Percentiles rank a stretch among this genome's conserved stretches.
phyloP scores from a whole-genome alignment of 2,888 invertebrate genomes.

The Parnassius mnemosyne region DNA sequence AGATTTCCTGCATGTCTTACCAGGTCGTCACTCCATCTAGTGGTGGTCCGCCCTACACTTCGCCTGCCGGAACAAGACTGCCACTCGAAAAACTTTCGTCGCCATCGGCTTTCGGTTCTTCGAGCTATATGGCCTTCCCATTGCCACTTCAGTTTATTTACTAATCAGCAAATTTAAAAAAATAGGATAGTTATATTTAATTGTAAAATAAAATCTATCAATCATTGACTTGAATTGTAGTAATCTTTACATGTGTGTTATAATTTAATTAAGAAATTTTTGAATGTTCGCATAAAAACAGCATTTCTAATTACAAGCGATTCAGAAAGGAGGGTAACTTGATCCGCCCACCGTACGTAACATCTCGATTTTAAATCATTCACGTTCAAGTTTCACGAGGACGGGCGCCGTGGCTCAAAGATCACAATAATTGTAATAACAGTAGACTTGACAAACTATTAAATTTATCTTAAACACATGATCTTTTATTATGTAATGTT shows the following conservation, averaged over 20 bases:
- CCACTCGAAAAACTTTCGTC: no score
- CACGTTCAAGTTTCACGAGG: constrained; percentile 44
- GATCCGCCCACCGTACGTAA: constrained; percentile 33
- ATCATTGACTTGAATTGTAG: no score
- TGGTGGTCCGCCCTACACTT: no score
- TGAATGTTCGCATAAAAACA: neutral
- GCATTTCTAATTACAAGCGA: neutral
- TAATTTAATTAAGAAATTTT: neutral
- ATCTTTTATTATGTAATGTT: neutral
- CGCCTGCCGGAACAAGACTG: no score
- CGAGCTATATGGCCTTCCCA: no score
- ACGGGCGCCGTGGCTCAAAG: constrained; percentile 35
- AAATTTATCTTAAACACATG: neutral
- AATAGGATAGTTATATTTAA: no score
- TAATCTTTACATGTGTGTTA: neutral
- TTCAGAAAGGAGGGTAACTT: constrained; percentile 17
- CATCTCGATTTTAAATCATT: constrained; percentile 50
- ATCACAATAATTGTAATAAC: constrained; percentile 33
- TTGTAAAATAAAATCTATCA: no score
- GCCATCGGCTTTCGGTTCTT: no score
- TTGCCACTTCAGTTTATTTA: no score
- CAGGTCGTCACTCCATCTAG: no score
- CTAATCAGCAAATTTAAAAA: no score
- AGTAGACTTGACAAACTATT: constrained; percentile 17
- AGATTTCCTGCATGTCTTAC: no score